phyloP scores from a whole-genome alignment of 2,797 vertebrate genomes.

The Miopithecus talapoin region DNA sequence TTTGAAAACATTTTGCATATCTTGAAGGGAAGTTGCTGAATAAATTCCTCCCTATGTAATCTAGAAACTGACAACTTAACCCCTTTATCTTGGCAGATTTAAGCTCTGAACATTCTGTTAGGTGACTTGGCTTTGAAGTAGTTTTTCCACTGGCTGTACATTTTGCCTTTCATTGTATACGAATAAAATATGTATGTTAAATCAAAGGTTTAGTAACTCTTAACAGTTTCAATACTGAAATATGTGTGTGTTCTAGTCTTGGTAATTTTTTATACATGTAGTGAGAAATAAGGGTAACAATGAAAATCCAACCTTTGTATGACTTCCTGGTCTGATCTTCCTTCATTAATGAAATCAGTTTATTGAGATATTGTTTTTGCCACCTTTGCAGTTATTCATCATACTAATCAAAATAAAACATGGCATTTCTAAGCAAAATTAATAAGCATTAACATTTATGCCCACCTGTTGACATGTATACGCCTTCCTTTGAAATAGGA shows the following conservation, averaged over 20 bases:
- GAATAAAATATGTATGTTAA: not conserved
- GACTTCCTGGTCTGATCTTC: not conserved
- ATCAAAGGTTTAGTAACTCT: not conserved
- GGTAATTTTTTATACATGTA: not conserved
- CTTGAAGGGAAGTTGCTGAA: not conserved
- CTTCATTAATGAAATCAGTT: constrained; percentile 30
- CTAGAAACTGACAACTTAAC: not conserved
- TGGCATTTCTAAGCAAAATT: not conserved
- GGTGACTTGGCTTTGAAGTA: constrained; percentile 20
- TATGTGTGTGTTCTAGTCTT: not conserved
- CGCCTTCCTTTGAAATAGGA: constrained; percentile 19
- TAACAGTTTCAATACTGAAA: not conserved
- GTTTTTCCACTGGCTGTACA: not conserved
- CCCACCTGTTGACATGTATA: not conserved
- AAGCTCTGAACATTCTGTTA: constrained; percentile 18
- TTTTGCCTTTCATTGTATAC: constrained; percentile 9
- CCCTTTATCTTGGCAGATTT: not conserved
- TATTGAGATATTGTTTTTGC: not conserved
- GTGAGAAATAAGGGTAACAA: not conserved
- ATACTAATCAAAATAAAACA: not conserved
- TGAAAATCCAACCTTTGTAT: not conserved
- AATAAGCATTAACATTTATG: not conserved
- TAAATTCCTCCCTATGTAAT: not conserved
- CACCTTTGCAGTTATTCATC: not conserved
- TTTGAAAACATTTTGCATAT: constrained; percentile 55